A percentile compares a stretch with the other conserved stretches of the same genome.
phyloP scores from a whole-genome alignment of 2,888 invertebrate genomes.

The Hedychridium roseum region DNA sequence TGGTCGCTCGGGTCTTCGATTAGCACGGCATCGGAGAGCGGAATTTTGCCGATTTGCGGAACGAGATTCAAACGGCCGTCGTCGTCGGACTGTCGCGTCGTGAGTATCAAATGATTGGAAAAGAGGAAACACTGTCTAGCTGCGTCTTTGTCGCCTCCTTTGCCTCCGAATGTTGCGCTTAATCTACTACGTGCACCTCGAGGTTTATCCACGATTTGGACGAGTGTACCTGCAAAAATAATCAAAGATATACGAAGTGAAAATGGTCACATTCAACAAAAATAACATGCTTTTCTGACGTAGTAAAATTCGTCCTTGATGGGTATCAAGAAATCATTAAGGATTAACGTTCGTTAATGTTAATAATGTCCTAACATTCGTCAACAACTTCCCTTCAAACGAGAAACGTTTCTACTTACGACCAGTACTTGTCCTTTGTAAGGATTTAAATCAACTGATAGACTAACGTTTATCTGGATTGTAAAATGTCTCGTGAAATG shows the following conservation, averaged over 20 bases:
- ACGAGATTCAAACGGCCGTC: constrained; percentile 87
- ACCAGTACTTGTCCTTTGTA: too few species aligned
- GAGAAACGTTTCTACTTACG: too few species aligned
- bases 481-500: too few species aligned
- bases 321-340: too few species aligned
- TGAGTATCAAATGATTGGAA: constrained; percentile 87
- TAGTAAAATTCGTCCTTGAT: too few species aligned
- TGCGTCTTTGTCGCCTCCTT: constrained; percentile 71
- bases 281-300: too few species aligned
- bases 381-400: too few species aligned
- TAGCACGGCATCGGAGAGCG: constrained; percentile 83
- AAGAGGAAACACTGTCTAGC: constrained; percentile 88
- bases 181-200: constrained; percentile 68
- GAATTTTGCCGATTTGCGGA: constrained; percentile 82
- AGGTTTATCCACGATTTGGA: constrained; percentile 76
- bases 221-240: constrained; percentile 71
- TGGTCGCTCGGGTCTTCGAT: constrained; percentile 84
- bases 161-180: constrained; percentile 67
- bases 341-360: too few species aligned
- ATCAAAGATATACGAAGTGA: neutral
- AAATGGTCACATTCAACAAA: neutral
- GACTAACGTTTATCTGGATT: too few species aligned
- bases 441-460: too few species aligned
- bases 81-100: constrained; percentile 76
- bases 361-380: too few species aligned